These are phyloP conservation scores for Ptilorrhoa leucosticta DNA, from an alignment of 2,113 vertebrate genomes.

Conservation along the genomic window DNA sequence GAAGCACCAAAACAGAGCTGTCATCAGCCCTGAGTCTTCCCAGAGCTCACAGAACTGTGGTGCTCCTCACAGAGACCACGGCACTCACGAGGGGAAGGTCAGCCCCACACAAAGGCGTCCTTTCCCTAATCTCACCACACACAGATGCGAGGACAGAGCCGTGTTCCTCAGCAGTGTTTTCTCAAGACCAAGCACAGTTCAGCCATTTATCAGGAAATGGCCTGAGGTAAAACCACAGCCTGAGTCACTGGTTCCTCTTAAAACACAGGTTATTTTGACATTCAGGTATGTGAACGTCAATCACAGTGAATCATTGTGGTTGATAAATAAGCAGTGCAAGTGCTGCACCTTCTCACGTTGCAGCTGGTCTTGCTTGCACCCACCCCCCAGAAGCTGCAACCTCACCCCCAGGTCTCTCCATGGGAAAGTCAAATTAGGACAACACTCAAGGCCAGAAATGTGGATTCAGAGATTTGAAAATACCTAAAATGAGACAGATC, in stretches of 20 bases:
- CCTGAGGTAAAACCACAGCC: slow-evolving; percentile 36
- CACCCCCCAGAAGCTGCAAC: background rate
- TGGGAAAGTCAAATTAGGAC: background rate
- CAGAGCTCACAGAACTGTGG: background rate
- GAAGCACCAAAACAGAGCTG: background rate
- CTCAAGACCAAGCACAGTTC: background rate
- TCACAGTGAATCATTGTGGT: slow-evolving; percentile 9
- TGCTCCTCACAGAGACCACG: background rate
- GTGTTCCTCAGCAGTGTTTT: background rate
- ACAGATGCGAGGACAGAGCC: background rate
- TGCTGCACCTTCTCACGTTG: background rate
- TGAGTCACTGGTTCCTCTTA: slow-evolving; percentile 45
- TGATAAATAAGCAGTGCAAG: background rate
- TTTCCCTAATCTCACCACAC: background rate
- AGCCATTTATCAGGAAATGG: slow-evolving; percentile 19
- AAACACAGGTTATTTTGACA: slow-evolving; percentile 17
- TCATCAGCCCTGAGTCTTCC: background rate
- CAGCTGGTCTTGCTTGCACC: background rate
- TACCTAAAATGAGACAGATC: background rate
- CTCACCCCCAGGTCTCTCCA: background rate
- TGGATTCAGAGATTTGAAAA: background rate
- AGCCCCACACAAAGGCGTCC: background rate
- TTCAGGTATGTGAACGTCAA: background rate
- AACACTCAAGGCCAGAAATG: background rate
- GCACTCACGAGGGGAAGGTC: background rate